Conservation (phyloP, 2,113 vertebrate genomes). For the Suncus etruscus region DNA sequence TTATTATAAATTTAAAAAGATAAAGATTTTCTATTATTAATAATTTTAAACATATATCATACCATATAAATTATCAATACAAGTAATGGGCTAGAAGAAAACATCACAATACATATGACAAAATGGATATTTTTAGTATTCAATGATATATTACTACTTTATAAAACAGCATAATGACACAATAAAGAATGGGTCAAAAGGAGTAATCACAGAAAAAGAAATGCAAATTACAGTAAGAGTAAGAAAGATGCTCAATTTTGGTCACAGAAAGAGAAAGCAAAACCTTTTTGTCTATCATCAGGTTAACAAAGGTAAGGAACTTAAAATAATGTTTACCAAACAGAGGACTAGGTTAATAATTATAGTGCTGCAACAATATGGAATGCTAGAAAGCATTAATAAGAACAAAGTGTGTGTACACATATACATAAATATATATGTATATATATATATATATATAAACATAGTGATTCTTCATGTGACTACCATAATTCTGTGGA, state of each 20-base stretch:
- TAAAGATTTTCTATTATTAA: neutral
- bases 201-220: neutral
- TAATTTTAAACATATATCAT: neutral
- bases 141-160: constrained; percentile 9
- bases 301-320: neutral
- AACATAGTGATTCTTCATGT: neutral
- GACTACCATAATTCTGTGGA: neutral
- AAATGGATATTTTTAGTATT: neutral
- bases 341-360: constrained; percentile 25
- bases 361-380: neutral
- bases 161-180: neutral
- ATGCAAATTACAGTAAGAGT: neutral
- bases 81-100: neutral
- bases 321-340: constrained; percentile 28
- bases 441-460: neutral
- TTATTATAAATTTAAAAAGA: neutral
- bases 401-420: neutral
- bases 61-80: neutral
- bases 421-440: neutral
- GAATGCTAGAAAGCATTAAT: neutral
- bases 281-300: neutral
- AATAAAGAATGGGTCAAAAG: constrained; percentile 11
- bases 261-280: neutral
- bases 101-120: neutral
- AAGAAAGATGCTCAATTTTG: neutral